Evolutionary conservation across 2,888 invertebrate genomes (phyloP).

Genomic region (Drosophila engyochracea): DNA sequence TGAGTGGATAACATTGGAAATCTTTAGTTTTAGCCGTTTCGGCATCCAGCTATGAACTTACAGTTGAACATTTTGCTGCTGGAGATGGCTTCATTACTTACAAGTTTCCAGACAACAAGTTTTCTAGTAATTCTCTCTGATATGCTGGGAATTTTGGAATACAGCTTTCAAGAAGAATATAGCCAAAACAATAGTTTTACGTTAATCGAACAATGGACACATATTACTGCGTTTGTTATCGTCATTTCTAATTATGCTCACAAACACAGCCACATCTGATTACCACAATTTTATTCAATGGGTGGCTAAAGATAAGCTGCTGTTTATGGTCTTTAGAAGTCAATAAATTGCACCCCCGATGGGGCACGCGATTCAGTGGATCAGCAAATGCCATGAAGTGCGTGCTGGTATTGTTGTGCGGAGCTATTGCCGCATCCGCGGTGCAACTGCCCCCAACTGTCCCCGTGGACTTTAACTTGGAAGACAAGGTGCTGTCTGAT

Average conservation of each 20-base stretch:
- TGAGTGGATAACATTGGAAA: neutral
- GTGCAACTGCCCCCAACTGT: slow-evolving; percentile 65
- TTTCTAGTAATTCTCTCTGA: slow-evolving; percentile 13
- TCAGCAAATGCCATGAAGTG: slow-evolving; percentile 52
- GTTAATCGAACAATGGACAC: neutral
- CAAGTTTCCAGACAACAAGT: slow-evolving; percentile 40
- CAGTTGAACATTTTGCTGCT: slow-evolving; percentile 40
- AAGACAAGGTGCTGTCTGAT: slow-evolving; percentile 70
- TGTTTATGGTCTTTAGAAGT: slow-evolving; percentile 14
- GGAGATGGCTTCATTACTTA: slow-evolving; percentile 36
- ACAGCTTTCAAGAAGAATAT: neutral
- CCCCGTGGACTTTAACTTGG: slow-evolving; percentile 62
- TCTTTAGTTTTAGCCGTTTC: slow-evolving; percentile 33
- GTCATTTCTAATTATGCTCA: neutral
- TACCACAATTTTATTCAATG: slow-evolving; percentile 15
- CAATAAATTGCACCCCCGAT: slow-evolving; percentile 58
- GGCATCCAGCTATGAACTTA: slow-evolving; percentile 36
- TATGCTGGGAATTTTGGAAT: neutral
- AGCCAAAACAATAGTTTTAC: neutral
- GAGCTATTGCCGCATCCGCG: slow-evolving; percentile 53
- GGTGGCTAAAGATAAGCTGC: slow-evolving; percentile 23
- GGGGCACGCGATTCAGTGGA: slow-evolving; percentile 31
- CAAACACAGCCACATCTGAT: slow-evolving; percentile 78
- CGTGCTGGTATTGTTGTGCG: slow-evolving; percentile 52
- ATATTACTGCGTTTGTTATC: neutral